Base-by-base conservation (phyloP, 2,797 vertebrate species). In the Xiphorhynchus erythropygius region DNA sequence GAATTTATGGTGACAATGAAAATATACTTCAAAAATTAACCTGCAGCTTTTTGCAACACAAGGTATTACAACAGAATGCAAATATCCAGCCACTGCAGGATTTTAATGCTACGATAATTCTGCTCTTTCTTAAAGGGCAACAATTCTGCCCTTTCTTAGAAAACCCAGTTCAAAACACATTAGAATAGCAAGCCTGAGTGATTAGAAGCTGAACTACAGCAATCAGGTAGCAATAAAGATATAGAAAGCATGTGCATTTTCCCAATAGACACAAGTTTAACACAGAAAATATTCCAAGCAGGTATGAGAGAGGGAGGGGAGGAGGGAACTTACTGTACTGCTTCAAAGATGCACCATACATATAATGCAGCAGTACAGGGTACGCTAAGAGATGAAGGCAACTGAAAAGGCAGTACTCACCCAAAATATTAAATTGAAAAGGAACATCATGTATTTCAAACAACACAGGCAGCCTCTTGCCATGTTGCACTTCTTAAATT, bases 401-500 rank as follows among this genome's bases (percentile, higher is more conserved):
- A 84, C 49, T 42, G 27, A 80, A 82, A 88, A 57, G 80, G 75
- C 87, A 95, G 74, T 87, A 99, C 99, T 99, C 98, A 99, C 99
- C 99, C 99, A 99, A 97, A 99, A 99, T 98, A 99, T 98, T 97
- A 99, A 98, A 97, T 99, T 99, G 98, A 99, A 99, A 98, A 99
- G 97, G 98, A 99, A 99, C 99, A 99, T 99, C 98, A 99, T 98
- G 97, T 99, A 99, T 98, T 99, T 99, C 98, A 99, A 98, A 98
- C 99, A 99, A 98, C 99, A 99, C 92, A 99, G 98, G 97, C 99
- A 99, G 98, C 99, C 99, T 96, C 99, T 98, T 94, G 99, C 99
- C 99, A 99, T 99, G 99, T 99, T 99, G 99, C 99, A 99, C 99
- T 99, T 99, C 99, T 99, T 99, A 98, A 99, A 99, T 98, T 99